Conservation (phyloP, 2,113 vertebrate species). For the Calidris pugnax region DNA sequence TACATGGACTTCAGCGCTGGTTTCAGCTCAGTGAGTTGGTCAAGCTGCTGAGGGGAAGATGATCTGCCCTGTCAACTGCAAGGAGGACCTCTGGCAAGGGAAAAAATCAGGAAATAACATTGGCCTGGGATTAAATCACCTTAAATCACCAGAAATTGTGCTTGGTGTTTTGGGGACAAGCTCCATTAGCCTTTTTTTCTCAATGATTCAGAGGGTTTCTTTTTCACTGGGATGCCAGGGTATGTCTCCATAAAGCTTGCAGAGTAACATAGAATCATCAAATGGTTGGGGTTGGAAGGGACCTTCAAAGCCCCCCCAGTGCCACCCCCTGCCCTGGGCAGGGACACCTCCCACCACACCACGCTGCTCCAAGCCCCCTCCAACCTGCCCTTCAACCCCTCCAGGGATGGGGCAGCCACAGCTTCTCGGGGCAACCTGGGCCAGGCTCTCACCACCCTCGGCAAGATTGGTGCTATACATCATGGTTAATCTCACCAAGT, state of each 20-base stretch:
- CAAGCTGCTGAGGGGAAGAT: background rate
- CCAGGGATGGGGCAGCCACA: too few species aligned
- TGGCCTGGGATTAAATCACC: background rate
- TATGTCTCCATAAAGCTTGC: background rate
- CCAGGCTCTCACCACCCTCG: too few species aligned
- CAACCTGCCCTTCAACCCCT: too few species aligned
- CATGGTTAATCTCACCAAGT: background rate
- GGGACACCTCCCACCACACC: too few species aligned
- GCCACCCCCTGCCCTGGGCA: too few species aligned
- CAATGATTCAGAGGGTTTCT: background rate
- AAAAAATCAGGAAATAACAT: background rate
- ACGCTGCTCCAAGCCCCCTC: too few species aligned
- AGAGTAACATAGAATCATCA: background rate
- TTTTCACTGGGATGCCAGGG: background rate
- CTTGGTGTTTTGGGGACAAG: background rate
- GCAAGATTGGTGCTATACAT: background rate
- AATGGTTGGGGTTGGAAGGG: too few species aligned
- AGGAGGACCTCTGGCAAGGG: background rate
- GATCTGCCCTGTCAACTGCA: background rate
- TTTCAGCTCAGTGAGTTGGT: background rate
- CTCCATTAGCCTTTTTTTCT: background rate
- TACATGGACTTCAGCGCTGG: background rate
- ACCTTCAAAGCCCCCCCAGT: too few species aligned
- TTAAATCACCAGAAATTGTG: background rate
- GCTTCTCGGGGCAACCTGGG: too few species aligned